phyloP scores from a whole-genome alignment of 2,113 vertebrate species.

The Cyanocitta stelleri region DNA sequence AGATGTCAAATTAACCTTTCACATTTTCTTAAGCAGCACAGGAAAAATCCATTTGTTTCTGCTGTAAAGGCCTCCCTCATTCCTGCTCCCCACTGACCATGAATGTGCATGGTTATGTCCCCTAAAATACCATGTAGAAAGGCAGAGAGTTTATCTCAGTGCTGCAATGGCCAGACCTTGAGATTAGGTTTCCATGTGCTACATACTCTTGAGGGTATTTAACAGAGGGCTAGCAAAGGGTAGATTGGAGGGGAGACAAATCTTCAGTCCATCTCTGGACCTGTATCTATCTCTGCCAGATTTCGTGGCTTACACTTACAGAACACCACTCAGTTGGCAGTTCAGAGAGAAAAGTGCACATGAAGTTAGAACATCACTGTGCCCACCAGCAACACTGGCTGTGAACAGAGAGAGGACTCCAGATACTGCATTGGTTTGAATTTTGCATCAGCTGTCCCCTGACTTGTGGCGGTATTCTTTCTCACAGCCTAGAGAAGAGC shows the following conservation, averaged over 20 bases:
- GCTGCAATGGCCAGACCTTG: neutral
- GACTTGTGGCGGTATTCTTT: neutral
- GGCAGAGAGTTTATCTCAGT: neutral
- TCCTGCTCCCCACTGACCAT: neutral
- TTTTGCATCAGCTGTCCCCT: neutral
- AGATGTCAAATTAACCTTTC: neutral
- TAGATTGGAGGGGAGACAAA: neutral
- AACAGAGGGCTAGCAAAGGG: neutral
- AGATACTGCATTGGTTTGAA: neutral
- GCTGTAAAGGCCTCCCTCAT: neutral
- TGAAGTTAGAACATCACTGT: neutral
- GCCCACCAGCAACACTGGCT: neutral
- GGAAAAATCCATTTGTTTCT: neutral
- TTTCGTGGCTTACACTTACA: neutral
- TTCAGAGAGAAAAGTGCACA: neutral
- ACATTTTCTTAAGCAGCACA: neutral
- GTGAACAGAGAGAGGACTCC: neutral
- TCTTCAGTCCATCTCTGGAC: neutral
- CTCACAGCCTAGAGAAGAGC: neutral
- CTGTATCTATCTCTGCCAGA: neutral
- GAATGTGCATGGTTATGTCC: fast-evolving
- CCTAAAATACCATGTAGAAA: neutral
- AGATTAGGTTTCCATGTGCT: neutral
- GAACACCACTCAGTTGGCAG: neutral
- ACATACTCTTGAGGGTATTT: neutral